Evolutionary conservation across 2,797 vertebrate species (phyloP).

Genomic region (Sarcoramphus papa): DNA sequence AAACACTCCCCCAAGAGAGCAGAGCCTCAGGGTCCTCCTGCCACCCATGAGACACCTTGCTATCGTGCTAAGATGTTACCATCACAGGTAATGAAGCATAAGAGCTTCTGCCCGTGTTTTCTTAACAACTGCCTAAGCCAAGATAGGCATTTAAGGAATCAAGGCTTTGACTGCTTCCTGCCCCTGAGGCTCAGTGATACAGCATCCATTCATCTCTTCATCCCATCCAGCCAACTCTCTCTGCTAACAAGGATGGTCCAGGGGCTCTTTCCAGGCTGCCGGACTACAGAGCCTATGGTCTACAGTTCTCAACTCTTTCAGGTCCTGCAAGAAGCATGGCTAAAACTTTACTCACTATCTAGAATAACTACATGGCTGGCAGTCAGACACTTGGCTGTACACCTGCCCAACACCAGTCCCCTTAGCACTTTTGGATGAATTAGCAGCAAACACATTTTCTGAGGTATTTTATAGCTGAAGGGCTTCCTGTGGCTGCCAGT

Average conservation of each 20-base stretch:
- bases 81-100: not conserved
- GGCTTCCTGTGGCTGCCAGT: not conserved
- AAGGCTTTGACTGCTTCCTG: not conserved
- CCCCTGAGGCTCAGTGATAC: not conserved
- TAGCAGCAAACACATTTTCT: not conserved
- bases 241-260: not conserved
- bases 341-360: not conserved
- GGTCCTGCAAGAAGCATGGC: not conserved
- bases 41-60: not conserved
- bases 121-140: not conserved
- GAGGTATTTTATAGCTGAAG: constrained; percentile 2
- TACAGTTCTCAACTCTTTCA: not conserved
- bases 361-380: fast-evolving
- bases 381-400: not conserved
- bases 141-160: not conserved
- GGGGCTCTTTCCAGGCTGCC: not conserved
- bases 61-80: not conserved
- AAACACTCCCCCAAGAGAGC: not conserved
- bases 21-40: not conserved
- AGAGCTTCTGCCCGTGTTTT: not conserved
- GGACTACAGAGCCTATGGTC: not conserved
- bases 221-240: not conserved
- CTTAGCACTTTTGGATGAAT: not conserved
- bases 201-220: not conserved
- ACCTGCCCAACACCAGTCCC: not conserved